phyloP scores from a whole-genome alignment of 2,113 vertebrate genomes.

The Origma solitaria region DNA sequence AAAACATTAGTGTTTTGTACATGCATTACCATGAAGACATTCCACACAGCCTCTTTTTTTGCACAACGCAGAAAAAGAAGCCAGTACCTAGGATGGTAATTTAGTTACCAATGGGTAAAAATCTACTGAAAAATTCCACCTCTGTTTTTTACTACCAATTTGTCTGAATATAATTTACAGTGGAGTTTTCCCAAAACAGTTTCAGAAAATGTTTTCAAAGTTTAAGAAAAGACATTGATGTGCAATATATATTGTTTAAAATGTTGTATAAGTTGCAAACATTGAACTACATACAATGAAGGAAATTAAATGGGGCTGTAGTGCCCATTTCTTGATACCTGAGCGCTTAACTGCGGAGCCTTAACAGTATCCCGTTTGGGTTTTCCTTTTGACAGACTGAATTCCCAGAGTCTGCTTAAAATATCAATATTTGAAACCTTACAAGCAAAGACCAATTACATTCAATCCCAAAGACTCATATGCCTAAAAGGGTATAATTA shows the following conservation, averaged over 20 bases:
- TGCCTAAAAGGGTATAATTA: neutral
- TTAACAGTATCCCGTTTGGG: neutral
- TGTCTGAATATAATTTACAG: neutral
- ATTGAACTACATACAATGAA: neutral
- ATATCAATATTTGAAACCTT: neutral
- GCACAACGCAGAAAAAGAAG: neutral
- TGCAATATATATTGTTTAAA: neutral
- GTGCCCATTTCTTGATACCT: slow-evolving; percentile 12
- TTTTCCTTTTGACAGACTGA: neutral
- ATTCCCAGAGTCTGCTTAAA: neutral
- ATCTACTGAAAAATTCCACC: neutral
- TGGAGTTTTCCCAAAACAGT: neutral
- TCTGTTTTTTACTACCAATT: neutral
- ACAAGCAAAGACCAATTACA: slow-evolving; percentile 5
- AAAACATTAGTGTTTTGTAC: neutral
- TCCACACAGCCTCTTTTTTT: neutral
- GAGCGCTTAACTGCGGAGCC: slow-evolving; percentile 33
- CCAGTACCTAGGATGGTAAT: neutral
- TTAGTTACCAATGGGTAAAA: neutral
- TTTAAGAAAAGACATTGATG: neutral
- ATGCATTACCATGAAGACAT: neutral
- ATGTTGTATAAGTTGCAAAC: neutral
- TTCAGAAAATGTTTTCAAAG: neutral
- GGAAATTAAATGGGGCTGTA: neutral
- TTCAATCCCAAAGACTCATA: neutral